Base-by-base conservation (phyloP, 2,888 invertebrate species). In the Elegia similella region DNA sequence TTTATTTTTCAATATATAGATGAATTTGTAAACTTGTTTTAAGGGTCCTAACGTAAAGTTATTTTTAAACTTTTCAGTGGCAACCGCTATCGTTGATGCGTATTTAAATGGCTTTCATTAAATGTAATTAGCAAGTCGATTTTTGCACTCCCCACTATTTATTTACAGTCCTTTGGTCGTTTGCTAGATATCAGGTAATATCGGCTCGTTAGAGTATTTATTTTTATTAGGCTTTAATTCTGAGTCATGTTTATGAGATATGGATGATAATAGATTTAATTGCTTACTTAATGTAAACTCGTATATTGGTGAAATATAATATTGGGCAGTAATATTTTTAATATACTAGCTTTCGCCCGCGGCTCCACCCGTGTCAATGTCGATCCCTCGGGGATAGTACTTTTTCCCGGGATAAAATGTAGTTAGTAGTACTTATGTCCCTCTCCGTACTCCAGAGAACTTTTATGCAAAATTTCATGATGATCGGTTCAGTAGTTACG, bases 91-190 rank as follows among this genome's bases (percentile, higher is more conserved):
- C 61, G 55, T 58, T 56, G 55, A 58, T 59, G 52, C 43, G 16
- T 44, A 38, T 52, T 59, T 59, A 56, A 59, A 62, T 56, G 55
- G 57, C 44, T 34, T 56, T 61, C 62, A 61, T 64, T 64, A 62
- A 56, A 58, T 53, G 61, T 59, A 64, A 64, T 64, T 62, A 64
- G 61, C 46, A 50, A 29, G 56, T 58, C 56, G 42, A 58, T 64
- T 62, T 62, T 62, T 59, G 60, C 58, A 55, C 56, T 57, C 57
- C 55, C 55, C 55, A 48, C 57, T 48, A 64, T 58, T 56, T 53
- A 56, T 60, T 59, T 60, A 54, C 47, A 55, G 42, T 15, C 52
- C 53, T 53, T 7, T 38, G 16, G 30, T 44, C 54, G 16, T 43
- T 54, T 32, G 44, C 15, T 46, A 50, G 38, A 50, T 50, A 50